Evolutionary conservation across 2,888 invertebrate genomes (phyloP).

Genomic region (Drosophila mimica): DNA sequence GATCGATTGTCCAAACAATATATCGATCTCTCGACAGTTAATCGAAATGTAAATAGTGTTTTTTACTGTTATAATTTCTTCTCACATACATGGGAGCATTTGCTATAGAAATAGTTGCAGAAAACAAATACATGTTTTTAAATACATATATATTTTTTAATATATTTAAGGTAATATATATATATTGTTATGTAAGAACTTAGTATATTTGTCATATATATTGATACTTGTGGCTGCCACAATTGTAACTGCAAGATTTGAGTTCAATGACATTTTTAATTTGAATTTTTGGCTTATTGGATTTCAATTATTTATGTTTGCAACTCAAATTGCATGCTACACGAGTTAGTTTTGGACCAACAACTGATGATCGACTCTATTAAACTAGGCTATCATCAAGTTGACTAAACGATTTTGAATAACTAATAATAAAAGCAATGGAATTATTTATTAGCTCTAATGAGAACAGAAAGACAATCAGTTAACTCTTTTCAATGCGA

Average conservation of each 20-base stretch:
- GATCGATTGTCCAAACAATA: too few species aligned
- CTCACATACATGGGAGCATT: not conserved
- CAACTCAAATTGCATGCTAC: slow-evolving; percentile 20
- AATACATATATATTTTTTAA: not conserved
- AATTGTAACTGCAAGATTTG: not conserved
- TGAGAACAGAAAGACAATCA: not conserved
- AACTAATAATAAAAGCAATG: not conserved
- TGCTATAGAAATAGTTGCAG: not conserved
- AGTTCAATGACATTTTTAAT: slow-evolving; percentile 42
- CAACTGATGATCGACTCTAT: not conserved
- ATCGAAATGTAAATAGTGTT: not conserved
- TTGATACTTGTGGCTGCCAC: not conserved
- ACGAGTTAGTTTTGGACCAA: slow-evolving; percentile 21
- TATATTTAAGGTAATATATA: not conserved
- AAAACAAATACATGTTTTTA: not conserved
- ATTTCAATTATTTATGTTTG: slow-evolving; percentile 36
- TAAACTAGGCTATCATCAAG: not conserved
- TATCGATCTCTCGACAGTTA: too few species aligned
- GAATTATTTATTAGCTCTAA: not conserved
- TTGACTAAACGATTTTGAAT: not conserved
- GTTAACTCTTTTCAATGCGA: not conserved
- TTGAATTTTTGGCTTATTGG: slow-evolving; percentile 25
- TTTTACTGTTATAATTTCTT: not conserved
- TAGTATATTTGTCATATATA: not conserved
- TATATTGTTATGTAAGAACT: not conserved